Base-by-base conservation (phyloP, 1,140 invertebrate genomes). In the Ceratosolen solmsi region DNA sequence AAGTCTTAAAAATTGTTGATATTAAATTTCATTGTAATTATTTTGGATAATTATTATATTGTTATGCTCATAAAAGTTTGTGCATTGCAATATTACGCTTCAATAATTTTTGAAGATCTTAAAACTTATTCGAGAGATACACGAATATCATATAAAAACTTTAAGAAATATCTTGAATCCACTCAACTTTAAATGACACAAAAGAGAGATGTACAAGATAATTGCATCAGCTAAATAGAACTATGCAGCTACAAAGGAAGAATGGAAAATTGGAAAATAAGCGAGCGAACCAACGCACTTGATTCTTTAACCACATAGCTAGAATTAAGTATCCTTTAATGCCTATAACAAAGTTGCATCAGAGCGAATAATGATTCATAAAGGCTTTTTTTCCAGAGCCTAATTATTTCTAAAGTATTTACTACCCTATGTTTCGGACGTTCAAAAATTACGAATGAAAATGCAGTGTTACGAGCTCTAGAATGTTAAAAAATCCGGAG, bases 181-280 rank as follows among this genome's bases (percentile, higher is more conserved):
- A 20, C 51, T 20, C 15, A 54, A 54, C 20, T 54, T 54, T 2
- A 54, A 54, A 54, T 17, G 9, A 17, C 20, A 54, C 20, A 54
- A 54, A 54, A 54, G 41, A 46, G 5, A 46, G 2, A 54, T 54
- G 2, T 20, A 54, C 20, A 54, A 54, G 51, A 13, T 54, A 54
- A 54, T 38, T 75, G 30, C 54, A n/a, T 15, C 1, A 22, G 54
- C 51, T 58, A 75, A 51, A 58, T 30, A 75, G 15, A 51, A 51
- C 41, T 46, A 7, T 46, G 41, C 13, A 7, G 41, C 5, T 46
- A 13, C 41, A 46, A 13, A 13, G 41, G 41, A 58, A 58, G 30
- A 58, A 20, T 1, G 33, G 51, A 75, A 58, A 58, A 75, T 58
- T 38, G 22, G 4, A 75, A 75, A 58, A 58, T 58, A 38, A 75